Evolutionary conservation across 2,113 vertebrate species (phyloP).

Genomic region (Morone chrysops): DNA sequence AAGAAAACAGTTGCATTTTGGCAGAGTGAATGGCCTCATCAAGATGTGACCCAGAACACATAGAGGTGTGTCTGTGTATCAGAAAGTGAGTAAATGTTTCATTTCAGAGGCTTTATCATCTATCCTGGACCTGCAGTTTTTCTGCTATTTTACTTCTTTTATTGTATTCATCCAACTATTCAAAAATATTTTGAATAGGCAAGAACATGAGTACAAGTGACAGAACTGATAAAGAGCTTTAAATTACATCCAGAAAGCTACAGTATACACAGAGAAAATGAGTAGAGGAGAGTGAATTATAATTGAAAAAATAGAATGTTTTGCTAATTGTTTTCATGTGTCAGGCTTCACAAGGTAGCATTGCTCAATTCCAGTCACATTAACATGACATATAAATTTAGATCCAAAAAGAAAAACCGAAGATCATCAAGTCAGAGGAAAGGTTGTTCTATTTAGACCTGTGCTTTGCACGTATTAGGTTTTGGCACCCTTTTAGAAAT

Average conservation of each 20-base stretch:
- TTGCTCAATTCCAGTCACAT: background rate
- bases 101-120: constrained; percentile 18
- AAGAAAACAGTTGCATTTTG: constrained; percentile 55
- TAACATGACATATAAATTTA: background rate
- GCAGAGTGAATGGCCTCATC: constrained; percentile 58
- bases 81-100: background rate
- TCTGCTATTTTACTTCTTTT: constrained; percentile 13
- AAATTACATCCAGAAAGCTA: too few species aligned
- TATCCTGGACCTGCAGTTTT: background rate
- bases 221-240: too few species aligned
- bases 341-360: background rate
- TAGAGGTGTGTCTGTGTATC: constrained; percentile 18
- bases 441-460: constrained; percentile 30
- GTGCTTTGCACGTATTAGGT: constrained; percentile 37
- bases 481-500: constrained; percentile 33
- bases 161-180: background rate
- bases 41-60: constrained; percentile 38
- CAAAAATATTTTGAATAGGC: background rate
- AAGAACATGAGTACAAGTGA: too few species aligned
- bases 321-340: background rate
- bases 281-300: background rate
- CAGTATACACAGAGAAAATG: too few species aligned
- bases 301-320: background rate
- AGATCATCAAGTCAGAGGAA: too few species aligned
- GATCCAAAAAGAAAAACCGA: background rate